Evolutionary conservation across 2,797 vertebrate species (phyloP).

Genomic region (Brachyrhaphis roseni): DNA sequence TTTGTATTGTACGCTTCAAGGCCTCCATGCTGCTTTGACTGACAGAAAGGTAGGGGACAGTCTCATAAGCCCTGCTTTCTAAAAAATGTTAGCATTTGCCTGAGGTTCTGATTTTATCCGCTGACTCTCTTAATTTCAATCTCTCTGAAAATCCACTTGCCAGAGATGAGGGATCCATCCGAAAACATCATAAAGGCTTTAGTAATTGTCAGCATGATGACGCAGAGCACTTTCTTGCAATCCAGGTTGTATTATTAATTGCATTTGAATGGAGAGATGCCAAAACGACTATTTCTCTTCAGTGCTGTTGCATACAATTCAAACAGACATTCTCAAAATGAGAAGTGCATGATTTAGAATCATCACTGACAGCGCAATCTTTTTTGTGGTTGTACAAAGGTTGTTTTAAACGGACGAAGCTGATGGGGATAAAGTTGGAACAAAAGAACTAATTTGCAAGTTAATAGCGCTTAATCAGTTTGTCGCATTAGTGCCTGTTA

Average conservation of each 20-base stretch:
- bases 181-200: constrained; percentile 16
- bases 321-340: constrained; percentile 39
- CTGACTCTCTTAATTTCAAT: constrained; percentile 24
- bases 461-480: constrained; percentile 76
- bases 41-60: background rate
- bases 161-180: constrained; percentile 30
- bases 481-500: constrained; percentile 67
- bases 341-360: constrained; percentile 55
- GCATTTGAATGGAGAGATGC: constrained; percentile 32
- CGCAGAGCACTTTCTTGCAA: constrained; percentile 21
- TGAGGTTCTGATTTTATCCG: constrained; percentile 9
- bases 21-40: background rate
- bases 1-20: background rate
- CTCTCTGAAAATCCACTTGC: constrained; percentile 21
- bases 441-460: constrained; percentile 76
- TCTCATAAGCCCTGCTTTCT: background rate
- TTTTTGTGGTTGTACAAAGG: constrained; percentile 49
- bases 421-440: constrained; percentile 68
- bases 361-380: constrained; percentile 35
- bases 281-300: constrained; percentile 23
- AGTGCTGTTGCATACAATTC: constrained; percentile 34
- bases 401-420: constrained; percentile 60
- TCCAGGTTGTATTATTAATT: constrained; percentile 36
- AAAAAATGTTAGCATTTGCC: background rate
- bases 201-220: constrained; percentile 31